Evolutionary conservation across 2,113 vertebrate genomes (phyloP).

Genomic region (Struthidea cinerea): DNA sequence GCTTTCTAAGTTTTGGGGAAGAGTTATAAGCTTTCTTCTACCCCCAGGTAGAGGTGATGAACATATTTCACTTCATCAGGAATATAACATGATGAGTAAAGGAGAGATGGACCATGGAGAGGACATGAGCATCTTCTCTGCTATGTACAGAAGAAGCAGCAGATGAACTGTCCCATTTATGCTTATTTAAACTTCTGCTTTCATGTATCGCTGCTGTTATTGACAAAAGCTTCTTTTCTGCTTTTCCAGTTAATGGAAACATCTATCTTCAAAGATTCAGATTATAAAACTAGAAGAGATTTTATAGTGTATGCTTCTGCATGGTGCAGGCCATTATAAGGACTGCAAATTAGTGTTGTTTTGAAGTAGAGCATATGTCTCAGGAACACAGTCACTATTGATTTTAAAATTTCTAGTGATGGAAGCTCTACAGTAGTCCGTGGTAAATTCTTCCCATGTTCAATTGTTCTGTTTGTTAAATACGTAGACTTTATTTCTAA

Average conservation of each 20-base stretch:
- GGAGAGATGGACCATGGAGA: background rate
- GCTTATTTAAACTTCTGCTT: background rate
- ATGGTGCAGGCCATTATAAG: background rate
- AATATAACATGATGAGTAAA: background rate
- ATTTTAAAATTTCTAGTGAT: conserved; percentile 2
- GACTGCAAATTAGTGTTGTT: background rate
- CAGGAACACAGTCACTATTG: background rate
- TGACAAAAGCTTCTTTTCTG: conserved; percentile 9
- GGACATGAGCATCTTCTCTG: background rate
- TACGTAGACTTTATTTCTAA: background rate
- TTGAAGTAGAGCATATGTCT: background rate
- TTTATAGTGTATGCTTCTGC: background rate
- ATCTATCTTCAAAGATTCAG: conserved; percentile 5
- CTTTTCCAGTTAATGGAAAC: conserved; percentile 8
- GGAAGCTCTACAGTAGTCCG: background rate
- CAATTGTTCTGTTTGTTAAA: background rate
- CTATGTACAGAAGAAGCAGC: background rate
- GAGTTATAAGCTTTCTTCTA: background rate
- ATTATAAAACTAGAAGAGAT: background rate
- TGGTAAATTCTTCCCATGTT: background rate
- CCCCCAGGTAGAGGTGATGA: background rate
- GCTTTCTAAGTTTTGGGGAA: background rate
- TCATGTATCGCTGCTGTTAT: background rate
- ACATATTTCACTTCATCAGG: background rate
- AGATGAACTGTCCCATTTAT: background rate